Evolutionary conservation across 2,113 vertebrate genomes (phyloP).

Genomic region (Capreolus pygargus): DNA sequence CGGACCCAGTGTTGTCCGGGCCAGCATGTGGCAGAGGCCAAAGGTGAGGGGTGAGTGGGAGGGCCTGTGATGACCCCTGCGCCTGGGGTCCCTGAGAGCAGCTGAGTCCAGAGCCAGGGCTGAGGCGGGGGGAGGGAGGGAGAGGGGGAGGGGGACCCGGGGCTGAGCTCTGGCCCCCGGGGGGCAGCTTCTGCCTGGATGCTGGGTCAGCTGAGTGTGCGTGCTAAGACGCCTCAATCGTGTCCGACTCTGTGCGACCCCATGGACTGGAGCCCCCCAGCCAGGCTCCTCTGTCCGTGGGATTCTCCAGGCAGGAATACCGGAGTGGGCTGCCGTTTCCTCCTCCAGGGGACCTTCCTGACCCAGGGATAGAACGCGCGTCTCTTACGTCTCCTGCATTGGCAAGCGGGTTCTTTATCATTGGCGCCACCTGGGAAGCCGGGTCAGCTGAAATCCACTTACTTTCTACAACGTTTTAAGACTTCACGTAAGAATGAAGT

Average conservation of each 20-base stretch:
- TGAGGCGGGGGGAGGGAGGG: accelerated
- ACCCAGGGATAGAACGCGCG: accelerated
- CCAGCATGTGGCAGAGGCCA: not conserved
- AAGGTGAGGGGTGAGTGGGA: not conserved
- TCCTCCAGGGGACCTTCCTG: not conserved
- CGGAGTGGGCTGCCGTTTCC: not conserved
- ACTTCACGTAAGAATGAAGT: not conserved
- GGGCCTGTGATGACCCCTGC: not conserved
- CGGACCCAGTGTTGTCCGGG: too few species aligned
- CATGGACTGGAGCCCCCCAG: not conserved
- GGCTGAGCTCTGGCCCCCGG: not conserved
- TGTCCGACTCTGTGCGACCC: not conserved
- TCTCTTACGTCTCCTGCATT: not conserved
- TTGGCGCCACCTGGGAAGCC: not conserved
- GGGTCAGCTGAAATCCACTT: not conserved
- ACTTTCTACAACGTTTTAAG: not conserved
- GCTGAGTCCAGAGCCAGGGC: not conserved
- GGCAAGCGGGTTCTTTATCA: not conserved
- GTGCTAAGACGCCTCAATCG: accelerated
- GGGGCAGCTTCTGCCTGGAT: too few species aligned
- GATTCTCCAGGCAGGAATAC: not conserved
- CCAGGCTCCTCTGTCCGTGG: not conserved
- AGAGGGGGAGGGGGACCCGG: not conserved
- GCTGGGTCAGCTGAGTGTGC: not conserved
- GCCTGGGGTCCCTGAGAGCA: not conserved